Conservation (phyloP, 2,888 invertebrate genomes). For the Sarcophaga variegata region DNA sequence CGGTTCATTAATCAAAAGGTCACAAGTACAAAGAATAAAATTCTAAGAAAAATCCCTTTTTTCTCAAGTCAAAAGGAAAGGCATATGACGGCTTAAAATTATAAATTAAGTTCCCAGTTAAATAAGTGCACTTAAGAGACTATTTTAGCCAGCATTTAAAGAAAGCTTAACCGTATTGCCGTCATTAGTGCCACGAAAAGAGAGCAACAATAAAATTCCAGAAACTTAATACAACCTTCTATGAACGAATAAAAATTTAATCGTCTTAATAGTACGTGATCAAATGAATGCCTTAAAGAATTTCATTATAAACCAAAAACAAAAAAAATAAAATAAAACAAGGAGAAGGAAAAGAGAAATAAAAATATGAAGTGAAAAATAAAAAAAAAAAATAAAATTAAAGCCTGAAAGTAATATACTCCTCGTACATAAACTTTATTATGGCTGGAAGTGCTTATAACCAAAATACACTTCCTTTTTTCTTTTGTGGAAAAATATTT, state of each 20-base stretch:
- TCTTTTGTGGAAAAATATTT: background rate
- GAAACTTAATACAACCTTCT: slow-evolving; percentile 36
- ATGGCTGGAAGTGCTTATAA: background rate
- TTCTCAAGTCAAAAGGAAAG: no score
- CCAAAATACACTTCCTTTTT: no score
- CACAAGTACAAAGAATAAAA: no score
- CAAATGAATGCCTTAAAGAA: slow-evolving; percentile 53
- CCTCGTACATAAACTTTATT: background rate
- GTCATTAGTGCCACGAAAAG: slow-evolving; percentile 11
- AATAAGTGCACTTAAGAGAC: background rate
- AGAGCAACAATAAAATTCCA: slow-evolving; percentile 46
- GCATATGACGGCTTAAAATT: no score
- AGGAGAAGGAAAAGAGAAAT: background rate
- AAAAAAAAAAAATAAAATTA: background rate
- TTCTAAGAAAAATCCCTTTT: no score
- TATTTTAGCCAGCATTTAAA: background rate
- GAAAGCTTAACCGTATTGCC: slow-evolving; percentile 16
- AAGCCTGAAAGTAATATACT: background rate
- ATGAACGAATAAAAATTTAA: slow-evolving; percentile 14
- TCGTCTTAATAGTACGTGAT: slow-evolving; percentile 57
- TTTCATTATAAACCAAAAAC: slow-evolving; percentile 24
- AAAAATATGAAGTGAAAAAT: background rate
- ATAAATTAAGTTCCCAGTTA: background rate
- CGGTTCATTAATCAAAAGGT: no score
- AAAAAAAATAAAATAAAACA: slow-evolving; percentile 4